Percentiles rank a stretch among this genome's conserved stretches.
Conservation (phyloP, 1,140 invertebrate genomes). For the Drosophila watanabei region DNA sequence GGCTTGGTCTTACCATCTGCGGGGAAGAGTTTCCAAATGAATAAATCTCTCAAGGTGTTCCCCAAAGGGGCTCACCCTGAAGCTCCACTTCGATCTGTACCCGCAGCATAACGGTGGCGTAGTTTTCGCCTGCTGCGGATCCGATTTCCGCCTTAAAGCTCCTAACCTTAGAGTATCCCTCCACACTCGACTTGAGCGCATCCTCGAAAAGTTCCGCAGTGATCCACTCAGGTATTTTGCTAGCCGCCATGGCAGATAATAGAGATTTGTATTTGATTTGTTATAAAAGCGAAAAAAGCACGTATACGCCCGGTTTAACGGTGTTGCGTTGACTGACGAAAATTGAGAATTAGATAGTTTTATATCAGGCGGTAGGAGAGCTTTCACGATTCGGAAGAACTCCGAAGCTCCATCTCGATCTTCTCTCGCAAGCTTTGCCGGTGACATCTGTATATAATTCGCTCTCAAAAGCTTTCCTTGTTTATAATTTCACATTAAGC, state of each 20-base stretch:
- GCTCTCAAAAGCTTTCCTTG: background rate
- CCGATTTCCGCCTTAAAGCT: slow-evolving; percentile 51
- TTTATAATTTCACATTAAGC: background rate
- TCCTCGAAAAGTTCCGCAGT: slow-evolving; percentile 53
- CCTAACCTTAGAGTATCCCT: slow-evolving; percentile 60
- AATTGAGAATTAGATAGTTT: slow-evolving; percentile 22
- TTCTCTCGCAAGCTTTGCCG: slow-evolving; percentile 8
- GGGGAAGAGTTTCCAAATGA: background rate
- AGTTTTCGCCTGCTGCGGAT: slow-evolving; percentile 64
- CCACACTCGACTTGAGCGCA: slow-evolving; percentile 53
- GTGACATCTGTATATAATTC: background rate
- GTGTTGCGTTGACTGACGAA: slow-evolving; percentile 8
- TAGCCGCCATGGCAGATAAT: slow-evolving; percentile 31
- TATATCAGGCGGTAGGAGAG: slow-evolving; percentile 1
- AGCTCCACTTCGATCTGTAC: slow-evolving; percentile 61
- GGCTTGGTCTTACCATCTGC: slow-evolving; percentile 57
- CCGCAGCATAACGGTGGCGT: slow-evolving; percentile 59
- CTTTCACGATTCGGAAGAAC: slow-evolving; percentile 14
- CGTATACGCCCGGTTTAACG: background rate
- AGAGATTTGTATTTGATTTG: background rate
- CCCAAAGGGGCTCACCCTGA: slow-evolving; percentile 41
- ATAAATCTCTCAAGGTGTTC: background rate
- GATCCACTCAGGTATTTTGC: slow-evolving; percentile 63
- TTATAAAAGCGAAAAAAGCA: slow-evolving; percentile 1
- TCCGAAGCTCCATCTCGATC: slow-evolving; percentile 4